These are phyloP conservation scores for Lucilia cuprina DNA, from an alignment of 1,140 invertebrate genomes.

Conservation along the genomic window DNA sequence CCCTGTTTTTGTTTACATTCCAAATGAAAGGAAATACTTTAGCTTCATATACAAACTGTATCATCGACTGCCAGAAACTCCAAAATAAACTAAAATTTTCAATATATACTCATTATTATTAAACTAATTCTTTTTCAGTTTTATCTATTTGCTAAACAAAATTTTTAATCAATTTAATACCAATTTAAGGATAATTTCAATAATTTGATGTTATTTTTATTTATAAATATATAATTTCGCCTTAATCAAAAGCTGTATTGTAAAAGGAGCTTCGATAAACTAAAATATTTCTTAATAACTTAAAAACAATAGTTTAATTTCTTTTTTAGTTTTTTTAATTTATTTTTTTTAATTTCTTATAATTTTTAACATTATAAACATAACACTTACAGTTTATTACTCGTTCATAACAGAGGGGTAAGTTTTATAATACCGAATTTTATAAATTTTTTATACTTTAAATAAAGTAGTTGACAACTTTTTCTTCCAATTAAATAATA, in stretches of 20 bases:
- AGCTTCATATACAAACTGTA: too few relatives aligned
- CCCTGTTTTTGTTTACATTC: too few relatives aligned
- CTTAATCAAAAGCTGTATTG: background rate
- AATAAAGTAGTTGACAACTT: background rate
- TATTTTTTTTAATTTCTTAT: background rate
- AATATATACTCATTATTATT: background rate
- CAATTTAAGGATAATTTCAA: background rate
- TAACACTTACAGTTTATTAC: conserved; percentile 9
- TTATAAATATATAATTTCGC: background rate
- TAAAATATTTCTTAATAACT: background rate
- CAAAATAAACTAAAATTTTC: background rate
- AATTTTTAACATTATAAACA: conserved; percentile 1
- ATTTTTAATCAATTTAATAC: too few relatives aligned
- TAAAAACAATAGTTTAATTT: background rate
- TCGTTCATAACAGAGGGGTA: background rate
- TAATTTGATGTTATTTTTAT: background rate
- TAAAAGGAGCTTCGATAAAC: conserved; percentile 13
- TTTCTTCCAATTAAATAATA: background rate
- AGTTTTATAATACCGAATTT: background rate
- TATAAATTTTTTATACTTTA: background rate
- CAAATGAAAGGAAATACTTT: too few relatives aligned
- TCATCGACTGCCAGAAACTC: too few relatives aligned
- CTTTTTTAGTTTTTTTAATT: background rate
- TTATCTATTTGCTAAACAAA: too few relatives aligned
- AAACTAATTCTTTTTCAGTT: too few relatives aligned